Evolutionary conservation across 2,797 vertebrate species (phyloP), one percentile per base, ranked within the genome.

Genomic region (Pelodytes ibericus): DNA sequence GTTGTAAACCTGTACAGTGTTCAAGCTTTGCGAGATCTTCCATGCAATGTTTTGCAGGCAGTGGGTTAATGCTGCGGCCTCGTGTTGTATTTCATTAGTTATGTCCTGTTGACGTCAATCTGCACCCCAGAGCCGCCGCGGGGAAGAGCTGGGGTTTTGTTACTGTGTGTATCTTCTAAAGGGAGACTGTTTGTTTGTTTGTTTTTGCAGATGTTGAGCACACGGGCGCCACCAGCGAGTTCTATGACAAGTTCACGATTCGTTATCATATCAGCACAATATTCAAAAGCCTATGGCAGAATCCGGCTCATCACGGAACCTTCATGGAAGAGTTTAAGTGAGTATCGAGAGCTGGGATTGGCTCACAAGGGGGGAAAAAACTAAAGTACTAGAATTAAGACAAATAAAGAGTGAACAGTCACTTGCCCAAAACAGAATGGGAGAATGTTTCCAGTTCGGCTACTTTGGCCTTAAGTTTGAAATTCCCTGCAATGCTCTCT

Each of bases 291-390:
- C 95, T 99, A 27, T 99, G 98, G 98, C 95, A 99, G 86, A 98
- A 99, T 60, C 93, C 95, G 41, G 96, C 93, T 75, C 98, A 99
- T 85, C 97, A 99, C 25, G 95, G 96, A 73, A 99, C 98, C 56
- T 99, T 99, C 84, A 95, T 98, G 92, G 97, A 99, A 72, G 98
- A 99, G 84, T 99, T 99, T 91, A 99, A 99, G 98, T 99, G 86
- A 96, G 98, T 96, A 8, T 51, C n/a, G 7, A 39, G 7, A 39
- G 15, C 33, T 53, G 20, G n/a, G 49, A 8, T 53, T 47, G 3
- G 33, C 11, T 36, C 33, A 36, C 2, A n/a, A n/a, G n/a, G n/a
- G n/a, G n/a, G n/a, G n/a, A n/a, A n/a, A n/a, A n/a, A n/a, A n/a
- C n/a, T n/a, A n/a, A n/a, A n/a, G n/a, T n/a, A n/a, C n/a, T n/a